These are phyloP conservation scores for Drosophila baimaii DNA, from an alignment of 1,140 invertebrate genomes.

Conservation along the genomic window DNA sequence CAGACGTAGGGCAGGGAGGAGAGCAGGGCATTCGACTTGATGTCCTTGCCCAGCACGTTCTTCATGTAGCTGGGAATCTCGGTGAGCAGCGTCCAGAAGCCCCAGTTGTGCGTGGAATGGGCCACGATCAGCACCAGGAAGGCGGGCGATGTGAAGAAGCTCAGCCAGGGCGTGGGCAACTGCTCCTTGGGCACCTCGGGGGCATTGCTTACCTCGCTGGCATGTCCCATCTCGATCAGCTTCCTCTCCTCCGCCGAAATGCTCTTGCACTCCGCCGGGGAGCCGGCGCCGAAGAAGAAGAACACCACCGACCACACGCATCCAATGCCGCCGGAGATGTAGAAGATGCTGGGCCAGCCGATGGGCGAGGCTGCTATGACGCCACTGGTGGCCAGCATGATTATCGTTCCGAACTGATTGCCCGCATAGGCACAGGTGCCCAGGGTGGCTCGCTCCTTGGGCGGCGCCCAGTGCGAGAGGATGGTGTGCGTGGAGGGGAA, in stretches of 20 bases:
- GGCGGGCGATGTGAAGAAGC: conserved; percentile 90
- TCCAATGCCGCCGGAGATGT: conserved; percentile 88
- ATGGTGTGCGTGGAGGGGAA: conserved; percentile 92
- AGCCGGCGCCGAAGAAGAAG: conserved; percentile 87
- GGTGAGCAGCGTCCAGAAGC: conserved; percentile 96
- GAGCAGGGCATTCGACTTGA: conserved; percentile 89
- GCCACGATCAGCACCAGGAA: conserved; percentile 93
- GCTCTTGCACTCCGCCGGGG: conserved; percentile 86
- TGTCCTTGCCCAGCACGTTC: conserved; percentile 91
- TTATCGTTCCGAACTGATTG: conserved; percentile 89
- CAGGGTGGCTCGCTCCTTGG: conserved; percentile 86
- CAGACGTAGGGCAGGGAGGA: conserved; percentile 93
- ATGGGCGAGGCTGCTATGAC: conserved; percentile 86
- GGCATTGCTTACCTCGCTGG: conserved; percentile 24
- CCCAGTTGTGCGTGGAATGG: conserved; percentile 96
- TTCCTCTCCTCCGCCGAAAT: conserved; percentile 87
- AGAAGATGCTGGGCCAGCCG: conserved; percentile 93
- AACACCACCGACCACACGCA: conserved; percentile 87
- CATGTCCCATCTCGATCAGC: conserved; percentile 86
- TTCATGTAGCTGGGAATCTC: conserved; percentile 96
- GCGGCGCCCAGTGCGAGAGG: conserved; percentile 91
- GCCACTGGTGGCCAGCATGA: conserved; percentile 89
- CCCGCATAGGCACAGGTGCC: conserved; percentile 87
- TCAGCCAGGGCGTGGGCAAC: conserved; percentile 87
- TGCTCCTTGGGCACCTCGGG: conserved; percentile 45